Evolutionary conservation across 2,113 vertebrate genomes (phyloP).

Genomic region (Petrocephalus zakoni): DNA sequence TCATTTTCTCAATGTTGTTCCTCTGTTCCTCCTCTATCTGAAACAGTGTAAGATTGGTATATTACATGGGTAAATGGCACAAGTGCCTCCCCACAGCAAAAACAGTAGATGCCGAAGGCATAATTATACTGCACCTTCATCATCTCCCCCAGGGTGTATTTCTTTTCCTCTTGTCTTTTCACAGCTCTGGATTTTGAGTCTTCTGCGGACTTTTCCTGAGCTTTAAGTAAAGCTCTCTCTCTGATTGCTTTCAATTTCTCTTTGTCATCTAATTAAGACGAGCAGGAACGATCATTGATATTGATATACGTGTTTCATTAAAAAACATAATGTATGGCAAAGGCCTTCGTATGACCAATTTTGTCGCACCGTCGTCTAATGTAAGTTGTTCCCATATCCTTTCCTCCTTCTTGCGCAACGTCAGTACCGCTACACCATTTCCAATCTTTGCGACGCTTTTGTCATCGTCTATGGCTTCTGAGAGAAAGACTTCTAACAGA

Average conservation of each 20-base stretch:
- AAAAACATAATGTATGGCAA: not conserved
- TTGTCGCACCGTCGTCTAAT: conserved; percentile 53
- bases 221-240: conserved; percentile 66
- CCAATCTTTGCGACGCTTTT: conserved; percentile 76
- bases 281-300: not conserved
- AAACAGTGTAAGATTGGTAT: not conserved
- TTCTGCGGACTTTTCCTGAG: conserved; percentile 66
- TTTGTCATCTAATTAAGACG: conserved; percentile 69
- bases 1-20: conserved; percentile 56
- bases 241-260: conserved; percentile 65
- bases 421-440: conserved; percentile 70
- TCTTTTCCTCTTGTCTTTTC: conserved; percentile 66
- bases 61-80: not conserved
- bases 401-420: conserved; percentile 68
- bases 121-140: conserved; percentile 66
- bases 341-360: not conserved
- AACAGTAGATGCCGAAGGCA: not conserved
- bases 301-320: not conserved
- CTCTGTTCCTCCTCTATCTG: conserved; percentile 83
- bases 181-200: conserved; percentile 57
- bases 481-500: conserved; percentile 80
- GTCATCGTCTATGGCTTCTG: conserved; percentile 71
- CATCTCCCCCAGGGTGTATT: conserved; percentile 72
- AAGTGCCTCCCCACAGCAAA: not conserved
- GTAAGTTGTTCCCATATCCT: conserved; percentile 72